Percentiles rank a stretch among this genome's conserved stretches.
These are phyloP conservation scores for Botia almorhae DNA, from an alignment of 2,797 vertebrate species.

Conservation along the genomic window DNA sequence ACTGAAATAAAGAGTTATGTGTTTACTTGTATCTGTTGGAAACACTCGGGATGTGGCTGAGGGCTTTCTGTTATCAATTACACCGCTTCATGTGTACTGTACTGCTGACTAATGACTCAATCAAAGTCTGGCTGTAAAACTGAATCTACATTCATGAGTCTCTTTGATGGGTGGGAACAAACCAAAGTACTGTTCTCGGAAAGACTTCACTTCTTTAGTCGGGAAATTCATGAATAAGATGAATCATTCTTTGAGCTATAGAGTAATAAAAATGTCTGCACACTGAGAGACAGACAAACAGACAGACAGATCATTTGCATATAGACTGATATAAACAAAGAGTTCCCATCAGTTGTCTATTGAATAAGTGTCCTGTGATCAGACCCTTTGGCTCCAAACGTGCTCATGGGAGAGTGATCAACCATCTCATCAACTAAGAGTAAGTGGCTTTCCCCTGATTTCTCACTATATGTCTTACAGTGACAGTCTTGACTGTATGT, in stretches of 20 bases:
- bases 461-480: too few species aligned
- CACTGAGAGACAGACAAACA: background rate
- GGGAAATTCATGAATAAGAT: conserved; percentile 1
- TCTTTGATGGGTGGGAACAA: background rate
- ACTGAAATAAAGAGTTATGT: background rate
- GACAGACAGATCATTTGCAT: conserved; percentile 11
- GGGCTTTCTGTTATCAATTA: background rate
- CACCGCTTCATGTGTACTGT: background rate
- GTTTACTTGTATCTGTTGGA: background rate
- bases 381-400: too few species aligned
- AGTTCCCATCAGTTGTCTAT: too few species aligned
- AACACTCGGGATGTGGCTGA: background rate
- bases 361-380: too few species aligned
- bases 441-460: too few species aligned
- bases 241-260: background rate
- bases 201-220: background rate
- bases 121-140: background rate
- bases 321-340: too few species aligned
- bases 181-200: background rate
- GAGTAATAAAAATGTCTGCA: background rate
- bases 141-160: background rate
- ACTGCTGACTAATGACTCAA: background rate
- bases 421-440: too few species aligned
- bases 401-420: too few species aligned
- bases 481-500: background rate